Evolutionary conservation across 2,888 invertebrate species (phyloP), one percentile per base, ranked within the genome.

Genomic region (Leucophenga maculata): DNA sequence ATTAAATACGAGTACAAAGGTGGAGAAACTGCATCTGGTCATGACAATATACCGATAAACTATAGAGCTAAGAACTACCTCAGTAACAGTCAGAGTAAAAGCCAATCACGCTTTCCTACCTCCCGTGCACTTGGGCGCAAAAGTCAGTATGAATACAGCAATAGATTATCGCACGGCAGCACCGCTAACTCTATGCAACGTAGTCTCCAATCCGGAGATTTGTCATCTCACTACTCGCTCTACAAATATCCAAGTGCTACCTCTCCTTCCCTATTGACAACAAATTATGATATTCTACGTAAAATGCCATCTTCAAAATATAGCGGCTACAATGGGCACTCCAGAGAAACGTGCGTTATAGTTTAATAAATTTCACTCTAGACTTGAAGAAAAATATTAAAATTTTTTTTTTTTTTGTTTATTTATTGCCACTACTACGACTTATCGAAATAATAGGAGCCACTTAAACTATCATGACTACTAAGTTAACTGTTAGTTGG

Each of bases 261-360:
- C 32, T 8, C 74, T 8, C 13, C 70, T 79, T 6, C 83, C 80
- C 50, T 71, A 74, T 66, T 73, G 80, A 18, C 80, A 87, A 72
- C 79, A 86, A 22, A 78, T 39, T 6, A 74, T 57, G 87, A 88
- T 72, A 52, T 84, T 87, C 39, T 57, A 77, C 79, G 18, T 22
- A 31, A 13, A 48, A 52, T 18, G 66, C 73, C 46, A 72, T 77
- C 68, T 70, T 68, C 64, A 79, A 79, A 59, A 70, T 71, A 72
- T 57, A 65, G 65, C 22, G 77, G 74, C 52, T 75, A 76, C 80
- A 80, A 32, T 83, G 85, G 48, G 78, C 81, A 72, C 79, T 78
- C 80, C 73, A 88, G 86, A 83, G 88, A 88, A 75, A 85, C 87
- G 76, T 88, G 88, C 81, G 79, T 85, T 77, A 82, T 88, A 75